These are phyloP conservation scores for Phyllotis vaccarum DNA, from an alignment of 2,797 vertebrate genomes.

Conservation along the genomic window DNA sequence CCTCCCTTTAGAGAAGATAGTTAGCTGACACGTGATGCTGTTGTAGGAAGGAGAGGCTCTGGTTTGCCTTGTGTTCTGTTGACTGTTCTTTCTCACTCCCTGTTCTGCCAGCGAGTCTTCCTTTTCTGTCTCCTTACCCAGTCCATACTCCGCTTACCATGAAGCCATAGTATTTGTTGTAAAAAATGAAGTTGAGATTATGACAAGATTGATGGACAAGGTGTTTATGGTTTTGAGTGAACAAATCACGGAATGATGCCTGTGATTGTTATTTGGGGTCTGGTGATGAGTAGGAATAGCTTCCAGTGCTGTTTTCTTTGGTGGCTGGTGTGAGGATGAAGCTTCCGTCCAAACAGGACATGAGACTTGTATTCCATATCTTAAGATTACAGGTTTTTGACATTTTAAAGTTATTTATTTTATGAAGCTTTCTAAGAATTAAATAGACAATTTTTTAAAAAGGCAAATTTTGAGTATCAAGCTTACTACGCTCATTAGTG, in stretches of 20 bases:
- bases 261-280: slow-evolving; percentile 9
- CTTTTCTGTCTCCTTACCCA: not conserved
- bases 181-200: not conserved
- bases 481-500: slow-evolving; percentile 4
- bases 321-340: not conserved
- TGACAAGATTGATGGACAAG: not conserved
- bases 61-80: not conserved
- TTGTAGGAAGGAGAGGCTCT: not conserved
- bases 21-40: not conserved
- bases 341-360: not conserved
- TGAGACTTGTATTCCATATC: not conserved
- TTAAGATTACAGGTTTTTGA: not conserved
- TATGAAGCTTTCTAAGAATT: slow-evolving; percentile 23
- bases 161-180: not conserved
- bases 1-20: not conserved
- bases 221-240: not conserved
- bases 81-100: not conserved
- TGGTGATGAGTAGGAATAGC: not conserved
- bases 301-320: not conserved
- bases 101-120: not conserved
- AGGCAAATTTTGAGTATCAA: not conserved
- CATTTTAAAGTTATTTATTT: slow-evolving; percentile 28
- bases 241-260: not conserved
- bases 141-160: not conserved
- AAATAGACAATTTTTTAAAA: not conserved